Evolutionary conservation across 2,113 vertebrate genomes (phyloP).

Genomic region (Anoplopoma fimbria): DNA sequence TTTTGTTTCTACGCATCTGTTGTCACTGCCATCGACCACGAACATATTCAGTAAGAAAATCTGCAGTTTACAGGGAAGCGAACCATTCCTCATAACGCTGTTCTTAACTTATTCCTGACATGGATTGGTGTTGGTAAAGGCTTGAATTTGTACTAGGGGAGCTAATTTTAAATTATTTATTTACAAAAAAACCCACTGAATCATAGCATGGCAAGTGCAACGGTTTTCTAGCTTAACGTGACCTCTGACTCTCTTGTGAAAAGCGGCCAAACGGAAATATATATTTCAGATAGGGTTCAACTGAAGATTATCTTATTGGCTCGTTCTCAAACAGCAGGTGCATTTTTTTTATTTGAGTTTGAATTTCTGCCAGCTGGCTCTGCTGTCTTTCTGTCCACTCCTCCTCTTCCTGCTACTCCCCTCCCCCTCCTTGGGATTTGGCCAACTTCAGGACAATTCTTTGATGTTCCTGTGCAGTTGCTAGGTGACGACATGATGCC

Average conservation of each 20-base stretch:
- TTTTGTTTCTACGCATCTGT: not conserved
- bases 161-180: not conserved
- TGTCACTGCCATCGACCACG: too few relatives aligned
- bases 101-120: not conserved
- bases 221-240: not conserved
- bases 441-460: conserved; percentile 55
- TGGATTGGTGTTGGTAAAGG: not conserved
- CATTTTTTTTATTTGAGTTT: not conserved
- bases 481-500: conserved; percentile 68
- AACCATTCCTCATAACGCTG: not conserved
- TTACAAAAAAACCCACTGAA: not conserved
- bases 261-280: not conserved
- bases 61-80: not conserved
- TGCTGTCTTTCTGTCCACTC: not conserved
- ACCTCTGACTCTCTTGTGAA: conserved; percentile 11
- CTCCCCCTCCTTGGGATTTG: conserved; percentile 31
- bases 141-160: not conserved
- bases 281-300: not conserved
- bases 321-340: conserved; percentile 18
- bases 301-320: not conserved
- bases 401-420: conserved; percentile 4
- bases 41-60: not conserved
- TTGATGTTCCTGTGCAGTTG: conserved; percentile 71
- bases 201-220: not conserved
- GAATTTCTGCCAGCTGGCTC: not conserved